phyloP scores from a whole-genome alignment of 2,888 invertebrate genomes.

The Lasioglossum villosulum region DNA sequence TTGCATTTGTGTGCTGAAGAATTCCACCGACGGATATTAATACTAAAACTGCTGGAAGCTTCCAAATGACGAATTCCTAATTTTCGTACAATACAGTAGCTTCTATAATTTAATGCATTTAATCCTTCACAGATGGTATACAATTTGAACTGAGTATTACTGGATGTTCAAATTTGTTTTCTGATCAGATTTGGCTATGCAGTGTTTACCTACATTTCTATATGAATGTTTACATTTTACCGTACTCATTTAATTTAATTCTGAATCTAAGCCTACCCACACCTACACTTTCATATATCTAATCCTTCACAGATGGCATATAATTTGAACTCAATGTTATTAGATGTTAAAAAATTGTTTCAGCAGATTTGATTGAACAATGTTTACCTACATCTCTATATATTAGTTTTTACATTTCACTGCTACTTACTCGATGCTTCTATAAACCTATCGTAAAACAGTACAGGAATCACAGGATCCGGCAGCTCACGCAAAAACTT shows the following conservation, averaged over 20 bases:
- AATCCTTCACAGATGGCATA: background rate
- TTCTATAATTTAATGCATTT: background rate
- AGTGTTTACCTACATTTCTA: background rate
- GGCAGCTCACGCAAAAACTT: constrained; percentile 90
- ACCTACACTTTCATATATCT: background rate
- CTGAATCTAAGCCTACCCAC: too few species aligned
- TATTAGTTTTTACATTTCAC: background rate
- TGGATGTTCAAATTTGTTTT: background rate
- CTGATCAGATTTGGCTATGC: background rate
- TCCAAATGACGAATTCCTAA: background rate
- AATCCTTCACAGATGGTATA: background rate
- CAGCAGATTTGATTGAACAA: background rate
- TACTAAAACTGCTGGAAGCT: background rate
- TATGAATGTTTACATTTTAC: background rate
- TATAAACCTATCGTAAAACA: constrained; percentile 90
- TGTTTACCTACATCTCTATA: background rate
- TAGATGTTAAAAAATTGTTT: background rate
- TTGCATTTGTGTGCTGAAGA: background rate
- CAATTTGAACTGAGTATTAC: background rate
- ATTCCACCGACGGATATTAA: background rate
- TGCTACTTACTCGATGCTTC: constrained; percentile 85
- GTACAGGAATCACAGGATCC: constrained; percentile 91
- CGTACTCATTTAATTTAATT: background rate
- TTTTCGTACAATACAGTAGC: background rate
- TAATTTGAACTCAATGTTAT: background rate